Conservation (phyloP, 2,888 invertebrate genomes). For the Agrochola macilenta region DNA sequence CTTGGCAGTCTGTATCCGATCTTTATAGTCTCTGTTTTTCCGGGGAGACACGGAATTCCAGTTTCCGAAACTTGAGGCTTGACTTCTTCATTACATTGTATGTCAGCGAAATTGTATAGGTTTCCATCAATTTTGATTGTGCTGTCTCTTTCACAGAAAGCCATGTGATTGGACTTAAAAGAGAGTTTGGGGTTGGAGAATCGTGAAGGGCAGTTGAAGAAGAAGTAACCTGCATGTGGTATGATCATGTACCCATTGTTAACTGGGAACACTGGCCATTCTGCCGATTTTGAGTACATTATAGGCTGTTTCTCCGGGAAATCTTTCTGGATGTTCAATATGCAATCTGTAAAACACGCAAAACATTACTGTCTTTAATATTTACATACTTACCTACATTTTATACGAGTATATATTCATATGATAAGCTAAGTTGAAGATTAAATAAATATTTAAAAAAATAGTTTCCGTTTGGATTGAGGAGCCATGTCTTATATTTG, state of each 20-base stretch:
- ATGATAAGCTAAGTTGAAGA: neutral
- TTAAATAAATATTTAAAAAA: neutral
- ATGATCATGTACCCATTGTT: constrained; percentile 67
- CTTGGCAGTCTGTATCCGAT: constrained; percentile 67
- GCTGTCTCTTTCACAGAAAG: constrained; percentile 68
- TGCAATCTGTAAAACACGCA: constrained; percentile 74
- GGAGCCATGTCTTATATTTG: no score
- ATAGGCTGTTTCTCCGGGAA: constrained; percentile 70
- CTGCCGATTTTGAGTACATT: constrained; percentile 59
- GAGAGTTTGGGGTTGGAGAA: constrained; percentile 62
- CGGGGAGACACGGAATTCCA: constrained; percentile 60
- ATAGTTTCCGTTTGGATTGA: no score
- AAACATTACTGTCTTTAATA: neutral
- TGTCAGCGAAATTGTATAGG: constrained; percentile 67
- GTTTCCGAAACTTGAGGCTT: constrained; percentile 60
- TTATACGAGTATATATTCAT: neutral
- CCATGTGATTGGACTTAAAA: constrained; percentile 41
- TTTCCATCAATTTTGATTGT: constrained; percentile 64
- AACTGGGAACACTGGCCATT: constrained; percentile 62
- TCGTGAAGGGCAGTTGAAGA: constrained; percentile 70
- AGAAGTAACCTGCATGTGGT: constrained; percentile 59
- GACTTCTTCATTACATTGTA: constrained; percentile 71
- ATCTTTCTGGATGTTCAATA: constrained; percentile 67
- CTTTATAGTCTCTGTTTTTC: constrained; percentile 67
- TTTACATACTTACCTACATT: neutral